Evolutionary conservation across 1,140 invertebrate species (phyloP), one percentile per base, ranked within the genome.

Genomic region (Apis florea): DNA sequence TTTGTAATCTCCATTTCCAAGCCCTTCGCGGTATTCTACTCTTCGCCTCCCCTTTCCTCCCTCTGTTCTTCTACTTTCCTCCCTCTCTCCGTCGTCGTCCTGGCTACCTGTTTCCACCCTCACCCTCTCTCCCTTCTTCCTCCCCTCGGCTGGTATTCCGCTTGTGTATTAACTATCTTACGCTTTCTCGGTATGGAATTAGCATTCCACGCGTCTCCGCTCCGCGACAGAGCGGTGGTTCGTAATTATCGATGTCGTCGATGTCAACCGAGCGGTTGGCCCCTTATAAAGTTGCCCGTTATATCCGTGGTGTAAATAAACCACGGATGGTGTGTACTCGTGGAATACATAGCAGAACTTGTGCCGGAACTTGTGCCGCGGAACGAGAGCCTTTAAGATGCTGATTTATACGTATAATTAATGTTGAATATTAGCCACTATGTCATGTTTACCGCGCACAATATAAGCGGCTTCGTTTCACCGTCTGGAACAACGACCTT

Each of bases 1-100:
- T 90, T 91, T 92, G 89, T 92, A 90, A 93, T 92, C 89, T 91
- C 84, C 80, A 83, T 88, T 59, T 78, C 86, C 67, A 84, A 78
- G 74, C 84, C 85, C 79, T 84, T 76, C 78, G 66, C 70, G 63
- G 54, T 71, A 31, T 84, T 68, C 47, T 26, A 49, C 15, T 12
- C 15, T 10, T 51, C 54, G 10, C 58, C 12, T 13, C 19, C 11
- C 15, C 53, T 0, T 74, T n/a, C 24, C 40, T 53, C 63, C 26
- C 40, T 24, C 40, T 21, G 31, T 1, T 31, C 10, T 1, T 31
- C 24, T 26, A 24, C 26, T 2, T 26, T 2, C 26, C 8, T 26
- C 15, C 26, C 15, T 64, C 49, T 17, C 51, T 12, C 47, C 19
- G 5, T 63, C 1, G 8, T 56, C 54, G 53, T 24, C 66, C 11